Evolutionary conservation across 2,888 invertebrate species (phyloP).

Genomic region (Auanema freiburgensis): DNA sequence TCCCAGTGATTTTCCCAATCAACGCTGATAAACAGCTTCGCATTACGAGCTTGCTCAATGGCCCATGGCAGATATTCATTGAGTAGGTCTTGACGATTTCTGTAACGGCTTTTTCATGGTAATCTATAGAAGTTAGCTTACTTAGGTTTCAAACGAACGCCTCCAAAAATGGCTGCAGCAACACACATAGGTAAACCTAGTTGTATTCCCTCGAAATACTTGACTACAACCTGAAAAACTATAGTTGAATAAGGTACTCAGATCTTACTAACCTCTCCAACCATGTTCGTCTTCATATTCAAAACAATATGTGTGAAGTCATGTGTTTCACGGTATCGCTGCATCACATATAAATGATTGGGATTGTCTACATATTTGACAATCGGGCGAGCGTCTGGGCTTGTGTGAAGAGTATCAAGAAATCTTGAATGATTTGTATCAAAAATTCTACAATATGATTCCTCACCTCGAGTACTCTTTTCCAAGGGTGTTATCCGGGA

Average conservation of each 20-base stretch:
- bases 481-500: constrained; percentile 83
- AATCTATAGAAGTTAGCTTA: constrained; percentile 56
- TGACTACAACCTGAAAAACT: constrained; percentile 80
- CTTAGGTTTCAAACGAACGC: constrained; percentile 82
- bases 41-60: constrained; percentile 47
- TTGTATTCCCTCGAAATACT: constrained; percentile 97
- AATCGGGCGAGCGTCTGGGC: constrained; percentile 85
- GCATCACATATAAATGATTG: constrained; percentile 91
- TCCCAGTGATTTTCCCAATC: constrained; percentile 61
- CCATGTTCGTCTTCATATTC: constrained; percentile 83
- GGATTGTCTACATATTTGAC: constrained; percentile 89
- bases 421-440: too few species aligned
- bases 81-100: neutral
- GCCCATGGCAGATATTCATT: constrained; percentile 53
- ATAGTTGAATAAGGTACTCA: neutral
- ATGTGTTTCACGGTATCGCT: constrained; percentile 93
- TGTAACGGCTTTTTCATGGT: neutral
- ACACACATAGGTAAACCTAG: constrained; percentile 93
- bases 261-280: constrained; percentile 74
- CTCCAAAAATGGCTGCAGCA: constrained; percentile 88
- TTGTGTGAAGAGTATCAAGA: constrained; percentile 74
- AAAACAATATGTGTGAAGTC: constrained; percentile 89
- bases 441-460: too few species aligned
- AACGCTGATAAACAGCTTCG: constrained; percentile 50
- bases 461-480: constrained; percentile 77